Evolutionary conservation across 2,888 invertebrate genomes (phyloP).

Genomic region (Caenorhabditis drosophilae): DNA sequence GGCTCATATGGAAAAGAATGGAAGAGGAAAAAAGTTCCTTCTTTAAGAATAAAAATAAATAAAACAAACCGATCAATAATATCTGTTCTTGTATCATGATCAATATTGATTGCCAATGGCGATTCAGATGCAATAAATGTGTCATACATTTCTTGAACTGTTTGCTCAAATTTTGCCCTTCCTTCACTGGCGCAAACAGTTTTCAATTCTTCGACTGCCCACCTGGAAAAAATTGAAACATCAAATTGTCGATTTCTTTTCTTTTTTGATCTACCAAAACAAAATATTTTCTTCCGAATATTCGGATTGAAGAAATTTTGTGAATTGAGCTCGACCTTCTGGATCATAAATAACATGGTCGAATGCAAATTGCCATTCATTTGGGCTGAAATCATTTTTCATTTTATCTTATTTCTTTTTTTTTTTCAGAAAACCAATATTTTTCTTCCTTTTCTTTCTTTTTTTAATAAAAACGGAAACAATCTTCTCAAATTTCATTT

Average conservation of each 20-base stretch:
- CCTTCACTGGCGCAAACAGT: slow-evolving; percentile 36
- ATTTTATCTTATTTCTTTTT: neutral
- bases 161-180: slow-evolving; percentile 50
- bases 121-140: slow-evolving; percentile 59
- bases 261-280: slow-evolving; percentile 60
- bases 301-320: slow-evolving; percentile 66
- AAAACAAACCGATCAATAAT: slow-evolving; percentile 51
- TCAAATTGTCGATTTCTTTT: neutral
- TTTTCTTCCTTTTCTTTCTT: neutral
- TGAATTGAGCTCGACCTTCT: slow-evolving; percentile 63
- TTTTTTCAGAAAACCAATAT: neutral
- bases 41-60: too few relatives aligned
- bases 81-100: slow-evolving; percentile 58
- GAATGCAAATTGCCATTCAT: slow-evolving; percentile 60
- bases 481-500: too few relatives aligned
- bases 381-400: slow-evolving; percentile 47
- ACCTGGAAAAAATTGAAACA: slow-evolving; percentile 30
- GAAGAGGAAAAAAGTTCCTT: too few relatives aligned
- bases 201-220: slow-evolving; percentile 58
- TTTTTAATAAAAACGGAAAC: too few relatives aligned
- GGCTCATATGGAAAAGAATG: too few relatives aligned
- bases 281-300: slow-evolving; percentile 68
- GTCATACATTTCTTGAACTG: slow-evolving; percentile 60
- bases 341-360: slow-evolving; percentile 54
- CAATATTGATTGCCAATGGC: slow-evolving; percentile 59